phyloP scores from a whole-genome alignment of 2,113 vertebrate genomes.

The Synodontis membranacea region DNA sequence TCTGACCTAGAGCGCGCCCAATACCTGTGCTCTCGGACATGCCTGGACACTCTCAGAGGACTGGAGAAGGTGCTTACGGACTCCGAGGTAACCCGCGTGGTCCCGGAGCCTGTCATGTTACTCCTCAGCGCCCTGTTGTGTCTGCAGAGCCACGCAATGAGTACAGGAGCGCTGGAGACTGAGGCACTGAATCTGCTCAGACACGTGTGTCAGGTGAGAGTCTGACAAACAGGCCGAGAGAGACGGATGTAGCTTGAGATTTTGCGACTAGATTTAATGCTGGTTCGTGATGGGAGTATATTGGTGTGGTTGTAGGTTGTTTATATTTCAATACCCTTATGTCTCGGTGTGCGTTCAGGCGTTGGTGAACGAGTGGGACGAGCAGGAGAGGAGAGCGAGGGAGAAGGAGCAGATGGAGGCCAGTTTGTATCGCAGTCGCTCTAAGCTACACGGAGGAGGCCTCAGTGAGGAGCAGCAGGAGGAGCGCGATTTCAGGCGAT shows the following conservation, averaged over 20 bases:
- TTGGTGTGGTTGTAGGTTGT: neutral
- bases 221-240: neutral
- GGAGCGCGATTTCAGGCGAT: conserved; percentile 82
- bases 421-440: conserved; percentile 83
- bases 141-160: conserved; percentile 81
- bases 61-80: conserved; percentile 75
- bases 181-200: conserved; percentile 82
- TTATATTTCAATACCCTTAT: neutral
- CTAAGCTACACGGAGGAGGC: conserved; percentile 73
- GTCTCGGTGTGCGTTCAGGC: conserved; percentile 49
- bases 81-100: conserved; percentile 54
- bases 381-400: conserved; percentile 79
- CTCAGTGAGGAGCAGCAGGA: conserved; percentile 85
- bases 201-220: conserved; percentile 88
- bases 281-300: neutral
- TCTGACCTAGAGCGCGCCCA: conserved; percentile 84
- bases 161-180: conserved; percentile 78
- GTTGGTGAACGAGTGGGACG: conserved; percentile 90
- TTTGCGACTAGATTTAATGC: neutral
- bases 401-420: conserved; percentile 78
- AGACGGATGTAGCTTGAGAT: too few species aligned
- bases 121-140: conserved; percentile 84
- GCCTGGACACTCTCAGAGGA: conserved; percentile 76
- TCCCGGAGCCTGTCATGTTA: conserved; percentile 75
- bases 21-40: conserved; percentile 81